Evolutionary conservation across 2,797 vertebrate species (phyloP).

Genomic region (Dendrocincla tyrannina): DNA sequence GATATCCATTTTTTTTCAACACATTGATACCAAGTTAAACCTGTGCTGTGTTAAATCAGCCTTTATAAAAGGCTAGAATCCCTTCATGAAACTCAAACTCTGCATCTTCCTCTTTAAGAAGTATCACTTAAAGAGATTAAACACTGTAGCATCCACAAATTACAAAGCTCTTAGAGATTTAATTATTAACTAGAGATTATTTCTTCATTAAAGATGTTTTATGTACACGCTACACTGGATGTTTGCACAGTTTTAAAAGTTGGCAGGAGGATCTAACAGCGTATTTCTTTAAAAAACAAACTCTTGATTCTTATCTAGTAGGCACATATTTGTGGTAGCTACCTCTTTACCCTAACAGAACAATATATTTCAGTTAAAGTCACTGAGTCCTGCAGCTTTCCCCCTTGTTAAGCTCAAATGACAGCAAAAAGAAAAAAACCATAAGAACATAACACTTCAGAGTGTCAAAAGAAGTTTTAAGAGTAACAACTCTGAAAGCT

Average conservation of each 20-base stretch:
- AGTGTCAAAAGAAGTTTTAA: neutral
- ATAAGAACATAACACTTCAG: neutral
- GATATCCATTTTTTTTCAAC: neutral
- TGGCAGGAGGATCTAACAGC: neutral
- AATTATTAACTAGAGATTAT: slow-evolving; percentile 51
- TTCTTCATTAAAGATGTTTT: slow-evolving; percentile 1
- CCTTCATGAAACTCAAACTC: neutral
- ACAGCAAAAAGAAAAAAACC: neutral
- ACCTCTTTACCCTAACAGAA: neutral
- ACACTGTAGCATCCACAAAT: neutral
- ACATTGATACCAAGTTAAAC: neutral
- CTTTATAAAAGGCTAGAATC: neutral
- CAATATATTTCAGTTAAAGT: neutral
- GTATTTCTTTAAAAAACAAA: neutral
- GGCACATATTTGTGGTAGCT: neutral
- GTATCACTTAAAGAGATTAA: neutral
- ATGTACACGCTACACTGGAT: neutral
- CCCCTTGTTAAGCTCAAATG: neutral
- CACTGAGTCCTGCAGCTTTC: neutral
- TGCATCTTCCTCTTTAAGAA: neutral
- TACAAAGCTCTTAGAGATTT: neutral
- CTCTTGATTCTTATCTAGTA: neutral
- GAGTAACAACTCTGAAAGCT: neutral
- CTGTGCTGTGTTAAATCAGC: neutral
- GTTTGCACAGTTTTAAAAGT: slow-evolving; percentile 11